Base-by-base conservation (phyloP, 2,888 invertebrate genomes). In the Phyllotreta striolata region DNA sequence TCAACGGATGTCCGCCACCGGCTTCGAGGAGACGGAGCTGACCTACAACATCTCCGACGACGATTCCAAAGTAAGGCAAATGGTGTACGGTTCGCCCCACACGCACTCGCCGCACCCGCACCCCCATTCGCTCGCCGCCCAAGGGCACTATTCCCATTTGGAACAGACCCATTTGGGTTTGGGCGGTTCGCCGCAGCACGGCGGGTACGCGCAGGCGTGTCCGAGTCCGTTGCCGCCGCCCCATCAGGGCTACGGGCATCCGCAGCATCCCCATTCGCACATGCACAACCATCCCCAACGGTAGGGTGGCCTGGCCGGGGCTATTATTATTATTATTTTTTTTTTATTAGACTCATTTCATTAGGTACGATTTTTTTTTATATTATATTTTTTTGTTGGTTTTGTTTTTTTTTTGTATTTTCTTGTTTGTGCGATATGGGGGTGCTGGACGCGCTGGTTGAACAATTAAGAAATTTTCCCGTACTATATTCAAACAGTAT, bases 1-100 rank as follows among this genome's bases (percentile, higher is more conserved):
- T 85, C 97, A 97, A 83, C 88, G 98, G 75, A 98, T 97, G 97
- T 96, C 96, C 66, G 97, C 97, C 69, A 96, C 96, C 62, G 98
- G 98, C 76, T 98, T 95, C 87, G 97, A 98, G 86, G 98, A 98
- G 85, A 96, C 97, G 71, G 98, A 98, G 87, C 90, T 98, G 78
- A 96, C 95, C 78, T 98, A 96, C 88, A 94, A 93, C 87, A 92
- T 94, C 83, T 91, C 91, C 84, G 94, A 95, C 85, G 95, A 95
- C 87, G 92, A 96, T 84, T 92, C 93, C 88, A 95, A 95, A 94
- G 95, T 95, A 93, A 94, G 95, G 86, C 94, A 94, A 90, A 89
- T 94, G 90, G 93, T 93, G 86, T 94, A 93, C 86, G 81, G 81
- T 71, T 88, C 90, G 76, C 86, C 88, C 83, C 80, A 81, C 72